Conservation (phyloP, 1,140 invertebrate genomes). For the Drosophila kanapiae region DNA sequence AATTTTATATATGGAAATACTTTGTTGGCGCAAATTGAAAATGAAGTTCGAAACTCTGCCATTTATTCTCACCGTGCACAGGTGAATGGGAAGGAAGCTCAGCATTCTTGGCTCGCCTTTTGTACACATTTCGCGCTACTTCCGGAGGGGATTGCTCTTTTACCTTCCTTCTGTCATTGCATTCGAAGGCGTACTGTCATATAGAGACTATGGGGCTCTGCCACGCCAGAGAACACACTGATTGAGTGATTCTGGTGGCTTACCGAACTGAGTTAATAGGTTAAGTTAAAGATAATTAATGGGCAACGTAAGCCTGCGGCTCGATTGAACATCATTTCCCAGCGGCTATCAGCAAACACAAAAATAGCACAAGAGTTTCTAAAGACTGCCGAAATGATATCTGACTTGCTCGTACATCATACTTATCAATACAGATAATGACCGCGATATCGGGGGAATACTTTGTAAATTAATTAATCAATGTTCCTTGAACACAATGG, state of each 20-base stretch:
- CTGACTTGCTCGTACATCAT: conserved; percentile 46
- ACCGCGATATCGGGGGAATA: conserved; percentile 19
- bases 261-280: conserved; percentile 35
- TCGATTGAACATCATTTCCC: conserved; percentile 4
- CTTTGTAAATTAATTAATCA: conserved; percentile 50
- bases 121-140: conserved; percentile 43
- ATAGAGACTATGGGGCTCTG: too few relatives aligned
- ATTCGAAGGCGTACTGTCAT: background rate
- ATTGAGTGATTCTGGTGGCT: conserved; percentile 35
- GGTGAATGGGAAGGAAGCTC: conserved; percentile 9
- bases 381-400: conserved; percentile 36
- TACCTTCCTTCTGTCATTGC: conserved; percentile 1
- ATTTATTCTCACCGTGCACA: conserved; percentile 20
- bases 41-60: too few relatives aligned
- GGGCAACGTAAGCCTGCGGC: conserved; percentile 17
- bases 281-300: conserved; percentile 44
- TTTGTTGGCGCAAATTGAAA: too few relatives aligned
- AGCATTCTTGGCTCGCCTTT: conserved; percentile 51
- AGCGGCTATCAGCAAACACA: conserved; percentile 13
- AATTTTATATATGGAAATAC: too few relatives aligned
- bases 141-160: conserved; percentile 51
- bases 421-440: conserved; percentile 38
- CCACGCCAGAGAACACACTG: conserved; percentile 7
- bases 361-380: conserved; percentile 27
- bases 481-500: conserved; percentile 31